Base-by-base conservation (phyloP, 2,797 vertebrate genomes). In the Telmatherina bonti region DNA sequence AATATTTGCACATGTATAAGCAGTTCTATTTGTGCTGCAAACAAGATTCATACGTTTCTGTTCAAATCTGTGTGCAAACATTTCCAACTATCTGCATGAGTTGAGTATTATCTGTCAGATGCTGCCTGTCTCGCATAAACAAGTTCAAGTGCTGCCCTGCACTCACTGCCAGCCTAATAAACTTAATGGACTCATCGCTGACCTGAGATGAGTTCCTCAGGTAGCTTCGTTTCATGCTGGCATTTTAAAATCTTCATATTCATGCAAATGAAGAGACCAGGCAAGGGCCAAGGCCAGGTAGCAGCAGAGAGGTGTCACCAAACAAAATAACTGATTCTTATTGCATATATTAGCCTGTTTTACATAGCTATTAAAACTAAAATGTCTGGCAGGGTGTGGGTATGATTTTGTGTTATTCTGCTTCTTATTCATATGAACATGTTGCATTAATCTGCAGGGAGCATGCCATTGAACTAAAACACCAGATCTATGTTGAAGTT, bases 171-270 rank as follows among this genome's bases (percentile, higher is more conserved):
- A 79, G 75, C 62, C 74, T 87, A 89, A 92, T 92, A 91, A 90
- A 91, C 75, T 74, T 88, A 82, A 89, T 86, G 83, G 78, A 85
- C 89, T 89, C 61, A n/a, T 73, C 30, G 74, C 77, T 85, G 75
- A 81, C 77, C 86, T 22, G 35, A 61, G 70, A 83, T 70, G 78
- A 88, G 83, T 87, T 85, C 82, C 85, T 89, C 83, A 85, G 85
- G 76, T 81, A 77, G 68, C 79, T 80, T 88, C 80, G 91, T 91
- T 90, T 88, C 75, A 88, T 77, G 51, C 70, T 86, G 84, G 64
- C 84, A 88, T 88, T 90, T 89, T 82, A 88, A 90, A 85, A 69
- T 70, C 59, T 74, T 85, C 86, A 82, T 78, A 82, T 87, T 89
- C 82, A 93, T 91, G 88, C 85, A 86, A 91, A 92, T 83, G 74